Evolutionary conservation across 2,797 vertebrate genomes (phyloP).

Genomic region (Artibeus jamaicensis): DNA sequence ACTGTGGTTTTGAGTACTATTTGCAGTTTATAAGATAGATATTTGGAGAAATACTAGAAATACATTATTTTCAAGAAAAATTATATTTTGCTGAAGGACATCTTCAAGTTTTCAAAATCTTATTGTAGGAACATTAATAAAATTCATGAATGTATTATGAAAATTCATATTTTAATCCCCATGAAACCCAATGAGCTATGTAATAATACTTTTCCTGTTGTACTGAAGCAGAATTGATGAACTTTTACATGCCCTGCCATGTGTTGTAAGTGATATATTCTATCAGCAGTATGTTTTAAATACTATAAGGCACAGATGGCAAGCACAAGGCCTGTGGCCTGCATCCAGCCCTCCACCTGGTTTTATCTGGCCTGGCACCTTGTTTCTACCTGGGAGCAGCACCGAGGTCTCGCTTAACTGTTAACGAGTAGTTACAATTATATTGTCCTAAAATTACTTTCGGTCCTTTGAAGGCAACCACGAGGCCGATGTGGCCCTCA

Average conservation of each 20-base stretch:
- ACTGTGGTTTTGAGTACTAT: not conserved
- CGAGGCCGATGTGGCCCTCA: no score
- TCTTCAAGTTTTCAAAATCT: not conserved
- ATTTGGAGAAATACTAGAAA: not conserved
- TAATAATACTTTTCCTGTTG: not conserved
- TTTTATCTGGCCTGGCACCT: no score
- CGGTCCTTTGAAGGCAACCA: no score
- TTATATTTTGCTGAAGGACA: not conserved
- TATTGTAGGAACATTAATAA: not conserved
- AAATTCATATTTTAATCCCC: not conserved
- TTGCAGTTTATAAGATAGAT: not conserved
- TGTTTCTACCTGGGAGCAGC: no score
- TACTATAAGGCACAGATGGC: not conserved
- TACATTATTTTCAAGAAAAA: not conserved
- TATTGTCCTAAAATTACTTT: no score
- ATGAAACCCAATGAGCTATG: not conserved
- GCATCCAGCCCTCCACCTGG: no score
- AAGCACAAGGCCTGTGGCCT: no score
- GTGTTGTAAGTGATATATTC: not conserved
- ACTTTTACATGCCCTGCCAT: not conserved
- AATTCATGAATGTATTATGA: not conserved
- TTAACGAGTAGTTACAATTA: no score
- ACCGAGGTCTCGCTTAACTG: no score
- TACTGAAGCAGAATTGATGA: not conserved
- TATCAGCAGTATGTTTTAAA: not conserved